Conservation (phyloP, 2,888 invertebrate genomes). For the Drosophila kuntzei region DNA sequence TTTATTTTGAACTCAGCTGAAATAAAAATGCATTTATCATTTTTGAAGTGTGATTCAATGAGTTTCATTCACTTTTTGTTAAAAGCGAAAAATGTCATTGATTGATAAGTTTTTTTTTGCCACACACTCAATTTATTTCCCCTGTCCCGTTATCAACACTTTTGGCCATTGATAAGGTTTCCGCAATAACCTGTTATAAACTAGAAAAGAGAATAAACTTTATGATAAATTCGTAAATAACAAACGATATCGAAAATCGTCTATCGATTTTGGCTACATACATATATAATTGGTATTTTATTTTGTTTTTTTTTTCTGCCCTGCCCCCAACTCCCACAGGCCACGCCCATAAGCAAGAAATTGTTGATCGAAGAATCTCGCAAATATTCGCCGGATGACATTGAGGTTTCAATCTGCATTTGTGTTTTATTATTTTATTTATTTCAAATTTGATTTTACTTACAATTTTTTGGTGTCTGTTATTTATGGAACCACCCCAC, state of each 20-base stretch:
- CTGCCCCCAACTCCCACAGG: conserved; percentile 68
- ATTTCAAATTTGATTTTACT: conserved; percentile 19
- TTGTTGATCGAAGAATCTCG: conserved; percentile 72
- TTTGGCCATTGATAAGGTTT: conserved; percentile 30
- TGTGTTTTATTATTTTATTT: conserved; percentile 37
- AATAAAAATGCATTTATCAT: neutral
- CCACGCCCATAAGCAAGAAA: conserved; percentile 73
- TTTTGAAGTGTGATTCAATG: conserved; percentile 22
- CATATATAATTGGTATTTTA: conserved; percentile 55
- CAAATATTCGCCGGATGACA: conserved; percentile 82
- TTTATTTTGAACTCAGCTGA: neutral
- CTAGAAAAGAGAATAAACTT: conserved; percentile 20
- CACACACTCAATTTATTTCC: neutral
- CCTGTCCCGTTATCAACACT: conserved; percentile 3
- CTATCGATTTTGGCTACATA: conserved; percentile 4
- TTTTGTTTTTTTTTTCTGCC: conserved; percentile 13
- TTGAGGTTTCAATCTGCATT: conserved; percentile 78
- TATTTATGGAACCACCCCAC: conserved; percentile 4
- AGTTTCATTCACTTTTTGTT: conserved; percentile 7
- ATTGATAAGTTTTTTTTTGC: conserved; percentile 7
- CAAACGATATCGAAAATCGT: conserved; percentile 8
- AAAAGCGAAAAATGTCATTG: conserved; percentile 4
- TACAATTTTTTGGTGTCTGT: conserved; percentile 50
- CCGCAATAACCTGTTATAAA: conserved; percentile 14
- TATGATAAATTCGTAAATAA: conserved; percentile 14